Evolutionary conservation across 2,797 vertebrate species (phyloP), one percentile per base, ranked within the genome.

Genomic region (Gymnoscopelus microlampas): DNA sequence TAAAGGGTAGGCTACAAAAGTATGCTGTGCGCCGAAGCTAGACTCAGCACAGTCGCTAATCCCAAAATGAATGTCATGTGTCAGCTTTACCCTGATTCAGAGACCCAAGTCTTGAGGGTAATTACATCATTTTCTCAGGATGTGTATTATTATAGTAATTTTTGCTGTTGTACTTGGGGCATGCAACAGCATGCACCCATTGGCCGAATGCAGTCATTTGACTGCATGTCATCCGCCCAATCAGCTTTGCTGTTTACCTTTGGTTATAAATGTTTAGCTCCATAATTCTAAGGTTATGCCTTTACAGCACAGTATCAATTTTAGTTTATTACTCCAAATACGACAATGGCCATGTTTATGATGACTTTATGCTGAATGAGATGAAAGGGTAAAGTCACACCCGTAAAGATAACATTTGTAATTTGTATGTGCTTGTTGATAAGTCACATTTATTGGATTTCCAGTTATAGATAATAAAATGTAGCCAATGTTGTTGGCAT

Each of bases 41-140:
- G 56, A 82, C 74, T 85, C 87, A 77, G 81, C 84, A 72, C 6
- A 3, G 70, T 71, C 78, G 60, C 74, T 92, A 90, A 92, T 89
- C 89, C 89, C 64, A 77, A 88, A 88, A 89, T 91, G 83, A 87
- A 71, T 71, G 85, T 85, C 82, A 81, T 84, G 79, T 85, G 82
- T 89, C 88, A 83, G 76, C 73, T 64, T 76, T 62, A 73, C 80
- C 63, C 76, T 32, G 26, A 67, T 70, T 61, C 70, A 60, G 66
- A 82, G 70, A 68, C 73, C 58, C 12, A 7, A 76, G 73, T 62
- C 65, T 62, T 64, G 70, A 71, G 15, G 59, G 74, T 83, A 83
- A 88, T 87, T 80, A 73, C 82, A 82, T 77, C 39, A 81, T 88
- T 85, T 85, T 87, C 72, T 73, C 63, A 75, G 74, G 73, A 77